Evolutionary conservation across 1,140 invertebrate species (phyloP), one percentile per base, ranked within the genome.

Genomic region (Acyrthosiphon pisum): DNA sequence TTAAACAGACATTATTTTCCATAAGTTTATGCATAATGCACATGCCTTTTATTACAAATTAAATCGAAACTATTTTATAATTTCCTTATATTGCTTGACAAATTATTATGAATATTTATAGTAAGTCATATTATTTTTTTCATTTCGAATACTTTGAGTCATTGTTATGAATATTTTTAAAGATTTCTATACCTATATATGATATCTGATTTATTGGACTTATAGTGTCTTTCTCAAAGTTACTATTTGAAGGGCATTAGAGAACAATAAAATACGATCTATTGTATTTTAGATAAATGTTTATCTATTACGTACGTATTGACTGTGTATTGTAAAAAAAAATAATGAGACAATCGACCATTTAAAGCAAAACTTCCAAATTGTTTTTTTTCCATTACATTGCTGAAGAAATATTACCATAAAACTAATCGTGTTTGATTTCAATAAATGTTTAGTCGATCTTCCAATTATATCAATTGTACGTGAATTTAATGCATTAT

Each of bases 181-280:
- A 11, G n/a, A 88, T 88, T 88, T 50, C 20, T 20, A 2, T 50
- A 50, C 48, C 50, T 50, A n/a, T 88, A n/a, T 88, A 76, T 50
- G 46, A 88, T 88, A 88, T 48, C 86, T 48, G 46, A 50, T 88
- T 88, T 22, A 35, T 88, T n/a, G 6, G 48, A 35, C 18, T 50
- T 20, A n/a, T 86, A 18, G 84, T 37, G 87, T 50, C 87, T 88
- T 53, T 88, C 30, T n/a, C 37, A 35, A 50, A 37, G 48, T 50
- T n/a, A 26, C 87, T 35, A 35, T 88, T 88, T 23, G 87, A 88
- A 88, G 87, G 87, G 48, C 87, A 50, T 88, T 50, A 35, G 18
- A n/a, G 87, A n/a, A 88, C 87, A 88, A 88, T 88, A n/a, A 50
- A 88, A 88, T 50, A 88, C 35, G 30, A 88, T 48, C 87, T 35